phyloP scores from a whole-genome alignment of 2,113 vertebrate species.

The Onychostoma macrolepis region DNA sequence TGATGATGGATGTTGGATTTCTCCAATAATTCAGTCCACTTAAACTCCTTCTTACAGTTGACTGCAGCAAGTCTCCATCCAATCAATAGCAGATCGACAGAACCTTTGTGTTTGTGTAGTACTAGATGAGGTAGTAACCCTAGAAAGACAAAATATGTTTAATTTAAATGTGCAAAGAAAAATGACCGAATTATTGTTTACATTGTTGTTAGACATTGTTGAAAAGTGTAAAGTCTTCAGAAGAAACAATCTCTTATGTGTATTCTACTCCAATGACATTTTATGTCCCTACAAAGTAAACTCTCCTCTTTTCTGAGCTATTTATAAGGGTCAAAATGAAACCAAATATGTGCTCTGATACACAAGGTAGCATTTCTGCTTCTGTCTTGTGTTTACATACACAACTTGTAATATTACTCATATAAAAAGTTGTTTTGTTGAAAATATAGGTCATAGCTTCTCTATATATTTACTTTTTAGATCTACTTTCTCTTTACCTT shows the following conservation, averaged over 20 bases:
- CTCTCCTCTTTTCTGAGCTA: not conserved
- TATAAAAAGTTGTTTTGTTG: not conserved
- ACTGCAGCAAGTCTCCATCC: not conserved
- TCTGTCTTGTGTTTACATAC: not conserved
- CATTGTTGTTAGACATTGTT: not conserved
- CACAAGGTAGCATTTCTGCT: not conserved
- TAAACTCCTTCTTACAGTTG: not conserved
- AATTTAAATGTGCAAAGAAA: not conserved
- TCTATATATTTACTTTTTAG: not conserved
- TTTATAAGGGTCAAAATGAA: slow-evolving; percentile 30
- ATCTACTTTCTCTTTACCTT: not conserved
- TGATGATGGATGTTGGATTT: not conserved
- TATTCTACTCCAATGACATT: not conserved
- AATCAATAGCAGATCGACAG: not conserved
- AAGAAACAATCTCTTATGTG: not conserved
- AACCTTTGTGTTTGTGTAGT: not conserved
- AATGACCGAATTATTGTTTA: not conserved
- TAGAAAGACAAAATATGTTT: not conserved
- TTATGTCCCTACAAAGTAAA: not conserved
- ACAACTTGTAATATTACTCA: not conserved
- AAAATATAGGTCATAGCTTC: not conserved
- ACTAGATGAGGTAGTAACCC: not conserved
- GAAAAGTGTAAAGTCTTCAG: not conserved
- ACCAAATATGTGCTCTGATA: not conserved
- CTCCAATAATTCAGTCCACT: not conserved